Evolutionary conservation across 1,140 invertebrate species (phyloP).

Genomic region (Pachypsylla venusta): DNA sequence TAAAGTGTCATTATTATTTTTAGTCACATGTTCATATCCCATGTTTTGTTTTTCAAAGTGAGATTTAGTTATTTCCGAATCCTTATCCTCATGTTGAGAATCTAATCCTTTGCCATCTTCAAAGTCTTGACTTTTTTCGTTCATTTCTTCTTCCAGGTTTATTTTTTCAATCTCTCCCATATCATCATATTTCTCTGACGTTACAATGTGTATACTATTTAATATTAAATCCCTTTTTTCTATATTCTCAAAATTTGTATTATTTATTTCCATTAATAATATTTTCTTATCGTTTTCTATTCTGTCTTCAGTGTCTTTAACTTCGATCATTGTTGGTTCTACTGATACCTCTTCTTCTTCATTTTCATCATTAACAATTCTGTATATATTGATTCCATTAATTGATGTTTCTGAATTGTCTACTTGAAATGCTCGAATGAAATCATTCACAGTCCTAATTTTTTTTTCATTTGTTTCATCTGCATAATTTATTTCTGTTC

Average conservation of each 20-base stretch:
- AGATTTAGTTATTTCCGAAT: too few species aligned
- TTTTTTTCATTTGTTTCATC: neutral
- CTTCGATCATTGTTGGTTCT: neutral
- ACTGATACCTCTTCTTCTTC: neutral
- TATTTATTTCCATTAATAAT: neutral
- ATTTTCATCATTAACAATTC: neutral
- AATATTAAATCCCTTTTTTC: neutral
- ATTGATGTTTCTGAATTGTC: neutral
- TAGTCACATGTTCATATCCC: too few species aligned
- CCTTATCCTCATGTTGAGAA: too few species aligned
- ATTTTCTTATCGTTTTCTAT: neutral
- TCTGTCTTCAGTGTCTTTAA: neutral
- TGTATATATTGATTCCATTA: neutral
- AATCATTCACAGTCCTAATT: neutral
- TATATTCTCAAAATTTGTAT: slow-evolving; percentile 6
- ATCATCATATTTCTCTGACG: neutral
- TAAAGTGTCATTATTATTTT: too few species aligned
- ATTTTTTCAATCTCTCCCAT: too few species aligned
- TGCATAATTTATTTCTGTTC: neutral
- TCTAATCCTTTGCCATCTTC: too few species aligned
- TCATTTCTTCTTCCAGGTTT: too few species aligned
- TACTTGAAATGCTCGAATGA: neutral
- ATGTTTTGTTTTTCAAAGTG: too few species aligned
- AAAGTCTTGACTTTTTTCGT: too few species aligned
- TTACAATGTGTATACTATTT: slow-evolving; percentile 2